A percentile compares a stretch with the other conserved stretches of the same genome.
Evolutionary conservation across 2,113 vertebrate genomes (phyloP).

Genomic region (Rhinichthys klamathensis): DNA sequence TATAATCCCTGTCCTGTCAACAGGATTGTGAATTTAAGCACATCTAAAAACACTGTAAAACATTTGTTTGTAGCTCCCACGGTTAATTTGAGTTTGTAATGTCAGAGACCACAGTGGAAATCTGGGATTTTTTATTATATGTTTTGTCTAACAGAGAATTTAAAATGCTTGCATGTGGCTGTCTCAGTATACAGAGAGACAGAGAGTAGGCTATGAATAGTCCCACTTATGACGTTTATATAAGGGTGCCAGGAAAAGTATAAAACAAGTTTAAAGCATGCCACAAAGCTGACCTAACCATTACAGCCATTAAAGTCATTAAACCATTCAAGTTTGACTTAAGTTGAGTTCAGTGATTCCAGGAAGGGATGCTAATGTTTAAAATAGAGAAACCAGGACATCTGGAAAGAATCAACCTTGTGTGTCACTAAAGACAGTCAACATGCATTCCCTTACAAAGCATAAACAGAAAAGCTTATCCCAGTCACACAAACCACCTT

Average conservation of each 20-base stretch:
- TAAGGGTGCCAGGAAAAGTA: not conserved
- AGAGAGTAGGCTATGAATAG: not conserved
- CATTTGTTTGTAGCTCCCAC: not conserved
- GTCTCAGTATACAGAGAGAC: not conserved
- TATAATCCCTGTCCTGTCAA: too few relatives aligned
- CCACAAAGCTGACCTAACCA: not conserved
- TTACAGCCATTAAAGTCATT: not conserved
- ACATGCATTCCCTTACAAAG: not conserved
- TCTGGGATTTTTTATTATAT: not conserved
- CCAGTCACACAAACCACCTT: not conserved
- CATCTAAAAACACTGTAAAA: not conserved
- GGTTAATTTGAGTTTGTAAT: not conserved
- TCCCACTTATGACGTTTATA: not conserved
- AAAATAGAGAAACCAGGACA: not conserved
- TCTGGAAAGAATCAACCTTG: conserved; percentile 4
- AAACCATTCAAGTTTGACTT: conserved; percentile 9
- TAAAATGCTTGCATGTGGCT: not conserved
- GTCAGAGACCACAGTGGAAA: not conserved
- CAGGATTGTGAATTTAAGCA: too few relatives aligned
- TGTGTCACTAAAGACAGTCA: not conserved
- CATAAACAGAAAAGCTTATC: not conserved
- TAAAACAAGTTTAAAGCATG: conserved; percentile 15
- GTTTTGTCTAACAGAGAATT: not conserved
- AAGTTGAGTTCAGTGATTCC: not conserved
- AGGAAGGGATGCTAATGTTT: not conserved